Evolutionary conservation across 2,113 vertebrate species (phyloP).

Genomic region (Tamias sibiricus): DNA sequence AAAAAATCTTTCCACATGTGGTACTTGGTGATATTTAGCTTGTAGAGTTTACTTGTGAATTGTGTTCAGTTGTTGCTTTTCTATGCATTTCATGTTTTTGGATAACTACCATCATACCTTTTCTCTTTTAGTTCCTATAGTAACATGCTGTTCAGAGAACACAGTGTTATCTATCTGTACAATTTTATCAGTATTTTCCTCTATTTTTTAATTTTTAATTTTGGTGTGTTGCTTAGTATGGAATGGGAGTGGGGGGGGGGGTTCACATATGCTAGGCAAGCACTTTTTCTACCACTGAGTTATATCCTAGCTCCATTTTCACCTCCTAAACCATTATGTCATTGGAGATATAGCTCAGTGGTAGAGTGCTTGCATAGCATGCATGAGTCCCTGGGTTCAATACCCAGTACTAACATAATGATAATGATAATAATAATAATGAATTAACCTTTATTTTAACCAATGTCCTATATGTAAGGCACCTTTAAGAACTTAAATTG

Average conservation of each 20-base stretch:
- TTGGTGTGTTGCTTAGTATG: background rate
- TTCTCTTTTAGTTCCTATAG: background rate
- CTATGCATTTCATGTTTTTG: background rate
- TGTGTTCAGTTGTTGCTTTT: background rate
- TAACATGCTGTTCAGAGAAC: background rate
- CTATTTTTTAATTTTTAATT: too few species aligned
- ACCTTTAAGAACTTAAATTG: background rate
- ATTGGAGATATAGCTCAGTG: too few species aligned
- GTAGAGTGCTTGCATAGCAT: too few species aligned
- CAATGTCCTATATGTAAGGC: background rate
- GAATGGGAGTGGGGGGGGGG: background rate
- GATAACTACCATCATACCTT: background rate
- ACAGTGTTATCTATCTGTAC: background rate
- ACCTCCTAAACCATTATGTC: background rate
- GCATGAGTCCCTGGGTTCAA: too few species aligned
- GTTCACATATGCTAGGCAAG: too few species aligned
- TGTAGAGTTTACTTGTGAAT: background rate
- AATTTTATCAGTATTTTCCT: background rate
- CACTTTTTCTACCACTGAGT: too few species aligned
- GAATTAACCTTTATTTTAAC: too few species aligned
- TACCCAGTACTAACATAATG: too few species aligned
- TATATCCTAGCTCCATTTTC: background rate
- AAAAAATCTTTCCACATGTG: background rate
- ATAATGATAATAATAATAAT: too few species aligned
- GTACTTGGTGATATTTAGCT: background rate